phyloP scores from a whole-genome alignment of 2,113 vertebrate species.

The Cygnus buccinator region DNA sequence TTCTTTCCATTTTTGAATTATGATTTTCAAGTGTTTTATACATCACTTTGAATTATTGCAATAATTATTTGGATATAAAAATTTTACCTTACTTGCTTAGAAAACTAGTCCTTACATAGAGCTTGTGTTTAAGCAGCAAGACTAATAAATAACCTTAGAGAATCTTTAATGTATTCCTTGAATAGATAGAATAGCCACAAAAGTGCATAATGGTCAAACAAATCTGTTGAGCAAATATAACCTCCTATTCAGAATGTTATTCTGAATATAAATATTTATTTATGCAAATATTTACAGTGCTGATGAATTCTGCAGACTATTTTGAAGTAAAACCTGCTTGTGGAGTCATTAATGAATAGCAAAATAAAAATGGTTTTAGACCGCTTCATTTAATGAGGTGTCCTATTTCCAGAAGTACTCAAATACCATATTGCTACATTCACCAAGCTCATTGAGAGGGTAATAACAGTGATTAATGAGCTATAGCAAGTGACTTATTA shows the following conservation, averaged over 20 bases:
- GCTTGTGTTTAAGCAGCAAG: not conserved
- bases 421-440: conserved; percentile 19
- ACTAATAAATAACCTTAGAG: not conserved
- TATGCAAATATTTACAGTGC: not conserved
- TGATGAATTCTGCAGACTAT: not conserved
- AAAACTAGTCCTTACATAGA: not conserved
- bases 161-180: not conserved
- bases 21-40: not conserved
- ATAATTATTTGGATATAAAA: not conserved
- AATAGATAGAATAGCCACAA: not conserved
- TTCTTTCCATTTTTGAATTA: not conserved
- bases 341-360: not conserved
- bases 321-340: not conserved
- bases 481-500: conserved; percentile 16
- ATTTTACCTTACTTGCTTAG: not conserved
- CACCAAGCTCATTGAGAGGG: not conserved
- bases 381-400: not conserved
- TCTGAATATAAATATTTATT: conserved; percentile 6
- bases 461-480: conserved; percentile 49
- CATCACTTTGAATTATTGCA: not conserved
- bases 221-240: not conserved
- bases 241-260: not conserved
- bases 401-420: conserved; percentile 13
- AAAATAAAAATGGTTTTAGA: conserved; percentile 27
- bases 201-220: not conserved